Evolutionary conservation across 2,113 vertebrate species (phyloP), one percentile per base, ranked within the genome.

Genomic region (Dermatemys mawii): DNA sequence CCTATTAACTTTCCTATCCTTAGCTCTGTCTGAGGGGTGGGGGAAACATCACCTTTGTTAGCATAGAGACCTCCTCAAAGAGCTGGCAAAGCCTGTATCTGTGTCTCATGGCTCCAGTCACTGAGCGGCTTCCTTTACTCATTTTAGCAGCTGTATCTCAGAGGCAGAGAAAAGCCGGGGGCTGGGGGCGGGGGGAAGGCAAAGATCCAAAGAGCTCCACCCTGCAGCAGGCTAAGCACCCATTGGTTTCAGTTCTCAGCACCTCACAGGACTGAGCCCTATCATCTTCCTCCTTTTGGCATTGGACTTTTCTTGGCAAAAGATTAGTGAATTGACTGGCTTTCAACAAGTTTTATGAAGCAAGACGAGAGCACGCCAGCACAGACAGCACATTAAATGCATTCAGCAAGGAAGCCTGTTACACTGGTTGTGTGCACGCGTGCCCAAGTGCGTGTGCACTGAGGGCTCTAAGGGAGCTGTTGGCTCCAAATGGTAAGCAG

Each of bases 331-430:
- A 96, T 94, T 94, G 96, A 95, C 91, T 95, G 96, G 78, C 93
- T 97, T 96, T 97, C 95, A 96, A 87, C 96, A 96, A 95, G 96
- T 94, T 97, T 96, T 96, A 94, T 97, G 95, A 97, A 95, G 95
- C 94, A 96, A 95, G 95, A 91, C 79, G 94, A 90, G 85, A 95
- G 95, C 93, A 91, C 93, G 94, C 93, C 95, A 96, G 96, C 91
- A 70, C 93, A 95, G 95, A 92, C 26, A 95, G 93, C 81, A 51
- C 82, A 79, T 92, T 35, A 83, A 88, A 84, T 2, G n/a, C 1
- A 0, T 60, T 3, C 78, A n/a, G 92, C 84, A 73, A 91, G 92
- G 92, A 89, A 97, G 85, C 67, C 95, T 95, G 80, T 8, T 81
- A 54, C 60, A 90, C 95, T 93, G 81, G 93, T 78, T 96, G 88